phyloP scores from a whole-genome alignment of 2,113 vertebrate species.

The Larimichthys crocea region DNA sequence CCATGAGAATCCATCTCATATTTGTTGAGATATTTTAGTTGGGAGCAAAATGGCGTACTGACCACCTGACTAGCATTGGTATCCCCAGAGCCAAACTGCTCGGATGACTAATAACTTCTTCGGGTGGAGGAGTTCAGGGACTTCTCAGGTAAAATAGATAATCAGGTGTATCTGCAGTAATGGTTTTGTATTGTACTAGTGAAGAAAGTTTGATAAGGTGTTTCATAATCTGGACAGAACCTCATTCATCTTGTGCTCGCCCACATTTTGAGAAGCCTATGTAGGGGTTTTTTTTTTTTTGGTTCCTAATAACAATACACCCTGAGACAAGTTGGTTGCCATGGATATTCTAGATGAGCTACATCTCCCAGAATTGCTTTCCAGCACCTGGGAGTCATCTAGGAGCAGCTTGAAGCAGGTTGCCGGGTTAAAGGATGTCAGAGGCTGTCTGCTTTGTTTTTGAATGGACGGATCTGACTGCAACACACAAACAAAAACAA shows the following conservation, averaged over 20 bases:
- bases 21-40: no score
- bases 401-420: background rate
- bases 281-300: background rate
- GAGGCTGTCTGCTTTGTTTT: background rate
- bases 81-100: background rate
- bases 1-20: no score
- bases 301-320: background rate
- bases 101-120: background rate
- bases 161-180: background rate
- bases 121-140: background rate
- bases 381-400: background rate
- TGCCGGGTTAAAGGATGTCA: constrained; percentile 2
- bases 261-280: background rate
- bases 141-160: background rate
- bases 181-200: background rate
- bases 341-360: background rate
- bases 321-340: background rate
- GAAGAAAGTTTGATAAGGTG: background rate
- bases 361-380: background rate
- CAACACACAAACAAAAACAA: background rate
- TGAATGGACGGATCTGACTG: background rate
- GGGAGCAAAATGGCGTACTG: no score
- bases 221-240: background rate
- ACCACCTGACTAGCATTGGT: background rate
- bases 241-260: background rate